phyloP scores from a whole-genome alignment of 2,888 invertebrate species.

The Aporophyla nigra region DNA sequence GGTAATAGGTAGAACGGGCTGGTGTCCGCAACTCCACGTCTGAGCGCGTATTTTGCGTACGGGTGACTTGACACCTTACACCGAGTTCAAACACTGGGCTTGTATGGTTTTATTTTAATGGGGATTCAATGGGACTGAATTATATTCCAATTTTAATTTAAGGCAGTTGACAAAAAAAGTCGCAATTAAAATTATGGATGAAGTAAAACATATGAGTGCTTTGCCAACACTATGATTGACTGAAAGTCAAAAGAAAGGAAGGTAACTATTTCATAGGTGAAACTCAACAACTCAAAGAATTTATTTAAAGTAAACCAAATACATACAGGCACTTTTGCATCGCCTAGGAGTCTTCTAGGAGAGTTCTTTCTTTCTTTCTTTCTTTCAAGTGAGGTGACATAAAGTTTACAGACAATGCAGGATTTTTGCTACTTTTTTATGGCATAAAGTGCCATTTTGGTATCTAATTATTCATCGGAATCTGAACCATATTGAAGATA shows the following conservation, averaged over 20 bases:
- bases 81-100: neutral
- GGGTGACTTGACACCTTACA: constrained; percentile 45
- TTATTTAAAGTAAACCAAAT: neutral
- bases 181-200: neutral
- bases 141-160: neutral
- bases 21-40: no score
- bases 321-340: neutral
- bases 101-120: constrained; percentile 40
- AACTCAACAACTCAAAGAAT: neutral
- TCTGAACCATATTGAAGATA: no score
- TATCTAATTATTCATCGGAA: no score
- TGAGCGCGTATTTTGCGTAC: no score
- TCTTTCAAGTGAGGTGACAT: no score
- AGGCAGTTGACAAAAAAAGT: neutral
- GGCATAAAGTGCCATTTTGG: no score
- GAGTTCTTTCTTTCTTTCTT: no score
- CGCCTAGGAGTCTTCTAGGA: neutral
- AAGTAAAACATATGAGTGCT: neutral
- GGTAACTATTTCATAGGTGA: neutral
- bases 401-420: neutral
- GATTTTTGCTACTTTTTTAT: neutral
- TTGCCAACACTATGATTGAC: neutral
- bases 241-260: neutral
- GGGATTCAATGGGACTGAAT: neutral
- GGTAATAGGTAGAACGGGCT: no score